phyloP scores from a whole-genome alignment of 2,888 invertebrate genomes.

The Dicranocentrus wangi region DNA sequence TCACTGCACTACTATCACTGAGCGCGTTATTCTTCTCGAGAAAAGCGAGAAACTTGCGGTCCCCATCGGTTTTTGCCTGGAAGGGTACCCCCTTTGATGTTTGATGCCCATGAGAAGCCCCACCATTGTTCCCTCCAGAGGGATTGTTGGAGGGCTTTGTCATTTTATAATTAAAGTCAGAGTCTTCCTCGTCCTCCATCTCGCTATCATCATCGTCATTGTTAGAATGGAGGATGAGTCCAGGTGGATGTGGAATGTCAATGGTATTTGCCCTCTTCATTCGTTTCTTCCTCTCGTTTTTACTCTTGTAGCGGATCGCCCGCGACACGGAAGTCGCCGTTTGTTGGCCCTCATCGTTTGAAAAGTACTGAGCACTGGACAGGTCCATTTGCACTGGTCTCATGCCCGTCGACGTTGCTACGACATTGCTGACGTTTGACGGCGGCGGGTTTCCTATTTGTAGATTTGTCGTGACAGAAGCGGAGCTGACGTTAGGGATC shows the following conservation, averaged over 20 bases:
- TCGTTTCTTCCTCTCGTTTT: constrained; percentile 81
- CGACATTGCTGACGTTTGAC: background rate
- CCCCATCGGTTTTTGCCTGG: constrained; percentile 88
- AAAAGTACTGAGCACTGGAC: constrained; percentile 31
- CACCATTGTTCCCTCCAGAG: constrained; percentile 73
- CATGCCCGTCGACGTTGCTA: too few species aligned
- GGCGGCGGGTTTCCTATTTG: constrained; percentile 25
- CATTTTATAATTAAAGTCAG: constrained; percentile 68
- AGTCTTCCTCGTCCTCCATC: constrained; percentile 76
- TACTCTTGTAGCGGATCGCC: constrained; percentile 70
- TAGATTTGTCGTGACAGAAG: constrained; percentile 42
- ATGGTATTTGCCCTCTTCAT: constrained; percentile 93
- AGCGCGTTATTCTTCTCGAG: constrained; percentile 82
- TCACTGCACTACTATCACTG: background rate
- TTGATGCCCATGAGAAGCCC: constrained; percentile 73
- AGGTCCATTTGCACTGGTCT: constrained; percentile 26
- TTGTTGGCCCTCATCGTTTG: constrained; percentile 61
- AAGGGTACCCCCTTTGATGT: constrained; percentile 74
- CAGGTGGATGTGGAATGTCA: constrained; percentile 85
- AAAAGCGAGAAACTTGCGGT: constrained; percentile 87
- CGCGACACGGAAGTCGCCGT: constrained; percentile 55
- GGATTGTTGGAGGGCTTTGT: background rate
- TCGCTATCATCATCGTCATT: constrained; percentile 75
- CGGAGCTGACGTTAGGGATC: constrained; percentile 25
- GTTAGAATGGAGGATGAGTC: constrained; percentile 74